These are phyloP conservation scores for Epistrophe grossulariae DNA, from an alignment of 2,888 invertebrate species.

Conservation along the genomic window DNA sequence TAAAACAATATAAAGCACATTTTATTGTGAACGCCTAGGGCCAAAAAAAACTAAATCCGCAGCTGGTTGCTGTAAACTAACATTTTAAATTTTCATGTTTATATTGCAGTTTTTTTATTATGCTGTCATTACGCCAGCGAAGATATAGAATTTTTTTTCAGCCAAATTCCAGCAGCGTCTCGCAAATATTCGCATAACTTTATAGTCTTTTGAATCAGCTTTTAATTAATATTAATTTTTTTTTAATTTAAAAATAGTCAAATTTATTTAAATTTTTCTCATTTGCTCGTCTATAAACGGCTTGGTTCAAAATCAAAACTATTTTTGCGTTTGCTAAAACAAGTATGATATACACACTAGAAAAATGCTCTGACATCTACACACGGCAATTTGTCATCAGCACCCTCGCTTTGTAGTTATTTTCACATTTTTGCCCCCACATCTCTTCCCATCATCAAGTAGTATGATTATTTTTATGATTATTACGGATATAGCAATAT, in stretches of 20 bases:
- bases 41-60: too few relatives aligned
- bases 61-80: too few relatives aligned
- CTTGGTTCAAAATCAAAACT: not conserved
- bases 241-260: not conserved
- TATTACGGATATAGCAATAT: slow-evolving; percentile 26
- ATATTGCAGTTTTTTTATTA: too few relatives aligned
- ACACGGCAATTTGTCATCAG: slow-evolving; percentile 21
- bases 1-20: too few relatives aligned
- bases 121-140: too few relatives aligned
- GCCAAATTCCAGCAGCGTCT: too few relatives aligned
- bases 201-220: too few relatives aligned
- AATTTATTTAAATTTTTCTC: not conserved
- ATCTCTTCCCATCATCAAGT: not conserved
- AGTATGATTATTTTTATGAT: slow-evolving; percentile 55
- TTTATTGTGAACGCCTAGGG: too few relatives aligned
- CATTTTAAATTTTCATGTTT: too few relatives aligned
- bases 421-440: slow-evolving; percentile 45
- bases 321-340: slow-evolving; percentile 19
- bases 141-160: too few relatives aligned
- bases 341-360: not conserved
- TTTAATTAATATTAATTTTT: too few relatives aligned
- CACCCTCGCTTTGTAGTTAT: slow-evolving; percentile 44
- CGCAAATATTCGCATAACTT: too few relatives aligned
- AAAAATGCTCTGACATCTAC: not conserved
- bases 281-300: not conserved